Conservation (phyloP, 2,113 vertebrate genomes). For the Chionodraco myersi region DNA sequence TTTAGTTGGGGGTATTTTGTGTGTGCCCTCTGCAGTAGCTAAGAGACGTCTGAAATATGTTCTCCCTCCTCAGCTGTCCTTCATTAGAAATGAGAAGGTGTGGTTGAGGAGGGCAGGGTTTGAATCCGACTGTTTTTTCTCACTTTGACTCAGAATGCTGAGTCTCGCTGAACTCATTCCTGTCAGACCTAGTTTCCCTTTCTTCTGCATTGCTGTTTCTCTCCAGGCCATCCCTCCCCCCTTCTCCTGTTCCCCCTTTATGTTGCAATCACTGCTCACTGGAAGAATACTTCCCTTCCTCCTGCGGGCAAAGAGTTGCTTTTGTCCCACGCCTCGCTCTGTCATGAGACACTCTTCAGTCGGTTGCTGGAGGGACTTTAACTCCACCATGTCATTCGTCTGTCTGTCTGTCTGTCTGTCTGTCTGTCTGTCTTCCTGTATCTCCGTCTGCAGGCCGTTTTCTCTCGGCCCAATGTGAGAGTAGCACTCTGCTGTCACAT, state of each 20-base stretch:
- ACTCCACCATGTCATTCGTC: constrained; percentile 19
- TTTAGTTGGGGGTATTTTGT: constrained; percentile 17
- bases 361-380: constrained; percentile 36
- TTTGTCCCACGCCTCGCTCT: constrained; percentile 45
- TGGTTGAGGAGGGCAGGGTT: constrained; percentile 17
- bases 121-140: constrained; percentile 46
- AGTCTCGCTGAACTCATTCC: constrained; percentile 67
- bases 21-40: constrained; percentile 9
- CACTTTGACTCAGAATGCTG: constrained; percentile 68
- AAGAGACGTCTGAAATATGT: constrained; percentile 7
- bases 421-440: constrained; percentile 1
- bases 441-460: constrained; percentile 37
- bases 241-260: constrained; percentile 27
- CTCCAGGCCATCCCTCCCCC: constrained; percentile 30
- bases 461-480: constrained; percentile 69
- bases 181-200: constrained; percentile 48
- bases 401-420: neutral
- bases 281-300: constrained; percentile 58
- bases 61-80: constrained; percentile 35
- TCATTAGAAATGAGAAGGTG: constrained; percentile 32
- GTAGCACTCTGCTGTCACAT: constrained; percentile 72
- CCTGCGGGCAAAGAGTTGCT: constrained; percentile 46
- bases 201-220: constrained; percentile 32
- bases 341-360: constrained; percentile 14
- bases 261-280: constrained; percentile 50